A percentile compares a stretch with the other conserved stretches of the same genome.
These are phyloP conservation scores for Percopsis transmontana DNA, from an alignment of 2,113 vertebrate species.

Conservation along the genomic window DNA sequence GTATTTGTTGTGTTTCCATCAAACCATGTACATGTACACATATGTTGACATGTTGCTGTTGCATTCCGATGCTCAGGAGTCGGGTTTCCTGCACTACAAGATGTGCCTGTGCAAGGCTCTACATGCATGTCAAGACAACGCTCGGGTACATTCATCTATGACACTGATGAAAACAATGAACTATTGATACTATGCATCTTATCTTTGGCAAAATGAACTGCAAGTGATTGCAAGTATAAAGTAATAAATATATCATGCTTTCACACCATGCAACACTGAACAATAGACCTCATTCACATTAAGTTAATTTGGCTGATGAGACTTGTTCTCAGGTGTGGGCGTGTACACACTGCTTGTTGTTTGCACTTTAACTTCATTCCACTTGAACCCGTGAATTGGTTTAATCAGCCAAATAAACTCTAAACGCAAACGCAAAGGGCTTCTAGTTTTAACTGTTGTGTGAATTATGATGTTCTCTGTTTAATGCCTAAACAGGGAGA, in stretches of 20 bases:
- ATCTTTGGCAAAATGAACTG: conserved; percentile 14
- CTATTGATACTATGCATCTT: conserved; percentile 11
- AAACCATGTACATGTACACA: neutral
- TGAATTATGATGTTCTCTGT: no score
- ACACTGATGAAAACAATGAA: conserved; percentile 26
- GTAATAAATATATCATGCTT: no score
- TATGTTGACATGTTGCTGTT: no score
- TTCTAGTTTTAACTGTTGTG: no score
- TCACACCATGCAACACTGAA: no score
- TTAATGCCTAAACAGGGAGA: no score
- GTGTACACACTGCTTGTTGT: neutral
- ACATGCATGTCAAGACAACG: conserved; percentile 6
- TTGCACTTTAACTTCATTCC: no score
- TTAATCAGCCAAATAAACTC: neutral
- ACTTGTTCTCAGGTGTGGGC: neutral
- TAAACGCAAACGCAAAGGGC: conserved; percentile 1
- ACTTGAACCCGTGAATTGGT: no score
- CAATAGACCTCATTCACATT: no score
- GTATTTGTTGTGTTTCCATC: neutral
- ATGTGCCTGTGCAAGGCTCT: neutral
- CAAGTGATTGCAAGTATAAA: conserved; percentile 11
- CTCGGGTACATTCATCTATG: conserved; percentile 13
- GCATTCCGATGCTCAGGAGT: neutral
- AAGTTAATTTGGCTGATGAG: neutral
- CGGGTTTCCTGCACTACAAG: neutral